Evolutionary conservation across 1,140 invertebrate genomes (phyloP), one percentile per base, ranked within the genome.

Genomic region (Zaprionus camerounensis): DNA sequence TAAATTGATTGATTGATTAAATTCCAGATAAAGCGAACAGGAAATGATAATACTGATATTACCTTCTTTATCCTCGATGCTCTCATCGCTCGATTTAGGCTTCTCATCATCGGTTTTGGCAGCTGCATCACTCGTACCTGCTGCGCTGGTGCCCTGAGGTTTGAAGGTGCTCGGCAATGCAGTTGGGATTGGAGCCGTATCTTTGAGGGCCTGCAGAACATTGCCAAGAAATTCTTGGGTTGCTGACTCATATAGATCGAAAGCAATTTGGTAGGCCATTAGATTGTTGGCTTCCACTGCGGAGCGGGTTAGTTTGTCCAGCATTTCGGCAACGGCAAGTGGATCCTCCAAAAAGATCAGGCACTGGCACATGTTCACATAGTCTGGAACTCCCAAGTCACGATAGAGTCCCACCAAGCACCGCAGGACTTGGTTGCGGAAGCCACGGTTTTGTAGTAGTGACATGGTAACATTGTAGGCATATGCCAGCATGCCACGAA

Each of bases 251-350:
- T 99, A 99, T 73, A 99, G 94, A 95, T 99, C 99, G 94, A 99
- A 99, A 0, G 96, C 98, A 85, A 99, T 99, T 94, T 99, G 99
- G 93, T 99, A 99, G 0, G 98, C 98, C 98, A 99, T 99, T 5
- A 99, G 91, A 57, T 94, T 94, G 62, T 94, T 94, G 44, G 93
- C 92, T 92, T 96, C 96, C 78, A 97, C 95, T 17, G 96, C 95
- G 3, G 95, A 96, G 93, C 96, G 95, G 51, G 96, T 97, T 0
- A 99, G 93, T 93, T 96, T 97, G 79, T 99, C 97, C 1, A 99
- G 93, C 75, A 99, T 96, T 92, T 98, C 96, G 12, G 98, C 98
- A 1, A 99, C 97, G 24, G 97, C 96, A 26, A 97, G 92, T 2
- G 98, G 96, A 94, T 99, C 98, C 92, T 99, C 98, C 51, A 99